Conservation (phyloP, 2,797 vertebrate genomes). For the Sciaenops ocellatus region DNA sequence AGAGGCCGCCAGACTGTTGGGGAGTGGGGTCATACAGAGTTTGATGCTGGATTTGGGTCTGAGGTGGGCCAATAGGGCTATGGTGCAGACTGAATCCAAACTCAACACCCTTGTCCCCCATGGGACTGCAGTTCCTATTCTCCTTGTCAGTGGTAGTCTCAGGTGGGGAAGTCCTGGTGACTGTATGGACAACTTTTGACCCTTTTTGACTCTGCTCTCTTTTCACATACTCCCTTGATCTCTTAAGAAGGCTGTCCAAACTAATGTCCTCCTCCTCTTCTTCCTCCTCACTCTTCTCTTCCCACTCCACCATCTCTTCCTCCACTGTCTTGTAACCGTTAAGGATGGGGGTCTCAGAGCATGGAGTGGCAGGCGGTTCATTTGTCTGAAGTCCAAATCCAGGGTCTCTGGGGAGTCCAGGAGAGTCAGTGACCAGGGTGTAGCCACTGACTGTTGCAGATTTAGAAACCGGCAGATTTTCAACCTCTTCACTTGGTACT, state of each 20-base stretch:
- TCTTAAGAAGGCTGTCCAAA: constrained; percentile 93
- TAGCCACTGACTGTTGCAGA: constrained; percentile 73
- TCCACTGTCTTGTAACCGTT: constrained; percentile 51
- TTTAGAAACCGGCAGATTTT: constrained; percentile 66
- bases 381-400: constrained; percentile 40
- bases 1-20: constrained; percentile 48
- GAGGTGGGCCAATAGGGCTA: constrained; percentile 65
- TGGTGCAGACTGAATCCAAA: constrained; percentile 77
- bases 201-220: constrained; percentile 86
- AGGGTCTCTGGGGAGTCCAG: constrained; percentile 64
- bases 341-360: constrained; percentile 30
- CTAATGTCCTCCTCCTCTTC: constrained; percentile 84
- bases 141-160: constrained; percentile 88
- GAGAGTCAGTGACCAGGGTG: constrained; percentile 75
- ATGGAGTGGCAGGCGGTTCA: constrained; percentile 17
- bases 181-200: constrained; percentile 72
- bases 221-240: constrained; percentile 91
- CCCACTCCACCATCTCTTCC: constrained; percentile 34
- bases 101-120: constrained; percentile 36
- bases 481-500: constrained; percentile 52
- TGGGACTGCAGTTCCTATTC: constrained; percentile 80
- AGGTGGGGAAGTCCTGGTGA: constrained; percentile 14
- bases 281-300: constrained; percentile 68
- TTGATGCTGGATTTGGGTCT: constrained; percentile 52
- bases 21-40: constrained; percentile 35